Evolutionary conservation across 2,797 vertebrate genomes (phyloP), one percentile per base, ranked within the genome.

Genomic region (Oceanodroma leucorhoa): DNA sequence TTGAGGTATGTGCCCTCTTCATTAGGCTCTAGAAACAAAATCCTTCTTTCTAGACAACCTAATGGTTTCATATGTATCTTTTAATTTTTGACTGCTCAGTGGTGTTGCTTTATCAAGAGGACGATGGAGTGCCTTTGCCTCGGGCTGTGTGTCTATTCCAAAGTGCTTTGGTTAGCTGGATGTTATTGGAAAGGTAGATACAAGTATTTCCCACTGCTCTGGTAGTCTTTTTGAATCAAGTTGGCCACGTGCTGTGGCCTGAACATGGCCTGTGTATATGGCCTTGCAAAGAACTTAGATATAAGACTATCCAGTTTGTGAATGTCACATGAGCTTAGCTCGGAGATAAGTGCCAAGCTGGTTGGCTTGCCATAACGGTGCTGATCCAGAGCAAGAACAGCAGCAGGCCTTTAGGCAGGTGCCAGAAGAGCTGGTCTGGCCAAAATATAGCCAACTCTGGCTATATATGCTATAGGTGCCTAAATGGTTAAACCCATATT

Each of bases 341-440:
- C 2, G 3, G 60, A 73, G 54, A 1, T 29, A 29, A 79, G 20
- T 51, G 67, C 75, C 67, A 62, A 12, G 32, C 24, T 61, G 24
- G 5, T 24, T 88, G 61, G 24, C 23, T 78, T 86, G n/a, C 36
- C 0, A 0, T 53, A 34, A 17, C 0, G 2, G 5, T 65, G 40
- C 73, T 79, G 73, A 58, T 51, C 23, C 32, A 61, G 81, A 81
- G 8, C 53, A 76, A 72, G 61, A 75, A 38, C 32, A 67, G 13
- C 29, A 86, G 21, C 51, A 43, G 43, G 29, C 26, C 29, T 82
- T 72, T 24, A 90, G 22, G 34, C 34, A 85, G 51, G 18, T 51
- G 23, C 22, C 36, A 29, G 9, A 90, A 78, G 53, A 89, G 30
- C 14, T 87, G 57, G 6, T 2, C 41, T 93, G 62, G n/a, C 11